These are phyloP conservation scores for Vanessa tameamea DNA, from an alignment of 1,140 invertebrate genomes.

Conservation along the genomic window DNA sequence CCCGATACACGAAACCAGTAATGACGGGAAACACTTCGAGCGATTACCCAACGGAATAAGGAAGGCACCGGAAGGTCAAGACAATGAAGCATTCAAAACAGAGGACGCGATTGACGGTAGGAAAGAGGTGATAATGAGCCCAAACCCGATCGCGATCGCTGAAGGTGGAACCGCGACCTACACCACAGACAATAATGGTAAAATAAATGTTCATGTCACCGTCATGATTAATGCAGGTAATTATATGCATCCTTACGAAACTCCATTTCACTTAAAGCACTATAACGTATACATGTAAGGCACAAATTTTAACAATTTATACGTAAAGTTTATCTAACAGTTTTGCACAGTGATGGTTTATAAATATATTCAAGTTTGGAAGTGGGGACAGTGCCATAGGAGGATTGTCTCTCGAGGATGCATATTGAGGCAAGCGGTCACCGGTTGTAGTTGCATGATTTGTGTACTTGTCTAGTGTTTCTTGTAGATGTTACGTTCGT, in stretches of 20 bases:
- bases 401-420: constrained; percentile 70
- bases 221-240: constrained; percentile 87
- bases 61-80: constrained; percentile 89
- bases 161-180: constrained; percentile 80
- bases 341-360: constrained; percentile 46
- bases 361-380: constrained; percentile 41
- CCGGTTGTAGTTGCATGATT: constrained; percentile 64
- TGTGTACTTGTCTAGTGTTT: constrained; percentile 29
- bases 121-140: constrained; percentile 69
- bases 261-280: constrained; percentile 60
- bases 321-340: constrained; percentile 38
- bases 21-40: constrained; percentile 59
- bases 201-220: constrained; percentile 93
- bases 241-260: constrained; percentile 79
- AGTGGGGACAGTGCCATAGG: constrained; percentile 55
- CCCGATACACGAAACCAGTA: constrained; percentile 40
- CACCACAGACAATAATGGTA: constrained; percentile 90
- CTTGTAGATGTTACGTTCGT: neutral
- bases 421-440: constrained; percentile 78
- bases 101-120: constrained; percentile 83
- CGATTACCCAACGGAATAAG: constrained; percentile 76
- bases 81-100: constrained; percentile 85
- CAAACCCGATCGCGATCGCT: constrained; percentile 73
- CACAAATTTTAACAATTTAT: constrained; percentile 55
- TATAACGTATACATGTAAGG: constrained; percentile 51